Base-by-base conservation (phyloP, 92 coral and sea anemone species). In the Palythoa grandiflora region DNA sequence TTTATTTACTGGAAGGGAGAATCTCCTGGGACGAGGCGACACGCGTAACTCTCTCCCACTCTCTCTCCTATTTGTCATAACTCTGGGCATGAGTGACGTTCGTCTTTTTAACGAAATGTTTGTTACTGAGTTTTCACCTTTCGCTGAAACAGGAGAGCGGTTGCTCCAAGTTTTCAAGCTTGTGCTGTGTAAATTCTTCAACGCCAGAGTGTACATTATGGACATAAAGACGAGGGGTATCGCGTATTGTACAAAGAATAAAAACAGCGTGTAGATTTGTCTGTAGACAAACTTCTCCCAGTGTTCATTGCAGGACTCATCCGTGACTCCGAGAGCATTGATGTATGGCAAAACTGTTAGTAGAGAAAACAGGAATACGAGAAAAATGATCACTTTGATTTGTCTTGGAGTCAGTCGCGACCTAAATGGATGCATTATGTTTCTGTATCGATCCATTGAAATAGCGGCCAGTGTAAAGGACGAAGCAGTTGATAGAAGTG, bases 391-490 rank as follows among this genome's bases (percentile, higher is more conserved):
- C 7, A 87, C 80, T 90, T 95, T 91, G 74, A 96, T 90, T 86
- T 95, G 87, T 74, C 83, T 83, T 91, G 84, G 85, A 44, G 94
- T 95, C 15, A 97, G 92, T 72, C 94, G 94, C 14, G 93, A 80
- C 87, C 90, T 94, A 50, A 97, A 97, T 2, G 99, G 99, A 38
- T 97, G 98, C 95, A 94, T 94, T 0, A 97, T 92, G 16, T 89
- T 94, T n/a, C 99, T 84, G 84, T 96, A 97, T 16, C 99, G 93
- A 76, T 97, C 99, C 54, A 97, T 72, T 36, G 99, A 92, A 40
- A 97, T 97, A 0, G 94, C 98, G 1, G 98, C 99, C 0, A 97
- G 89, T 0, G 96, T 97, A 16, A 97, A 78, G 12, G 96, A 96
- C 1, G 99, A 96, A 1, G 97, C 93, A 0, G 98, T 95, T 0